Conservation (phyloP, 2,888 invertebrate genomes). For the Ornithoptera priamus region DNA sequence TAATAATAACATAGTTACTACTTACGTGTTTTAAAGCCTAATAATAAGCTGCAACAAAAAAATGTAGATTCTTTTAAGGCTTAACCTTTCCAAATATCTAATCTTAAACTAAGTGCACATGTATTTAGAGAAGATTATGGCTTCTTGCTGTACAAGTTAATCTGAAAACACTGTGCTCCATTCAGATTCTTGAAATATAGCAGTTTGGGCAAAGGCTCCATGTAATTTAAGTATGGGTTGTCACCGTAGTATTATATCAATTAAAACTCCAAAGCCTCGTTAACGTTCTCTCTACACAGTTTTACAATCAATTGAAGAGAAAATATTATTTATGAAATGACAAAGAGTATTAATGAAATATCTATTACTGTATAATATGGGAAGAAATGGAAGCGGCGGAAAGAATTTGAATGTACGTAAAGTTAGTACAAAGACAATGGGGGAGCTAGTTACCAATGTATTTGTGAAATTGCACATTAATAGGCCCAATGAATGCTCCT, state of each 20-base stretch:
- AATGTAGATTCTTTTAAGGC: conserved; percentile 70
- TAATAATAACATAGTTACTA: conserved; percentile 54
- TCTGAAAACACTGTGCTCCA: conserved; percentile 6
- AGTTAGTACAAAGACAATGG: conserved; percentile 68
- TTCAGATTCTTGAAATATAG: background rate
- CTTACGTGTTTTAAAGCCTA: conserved; percentile 73
- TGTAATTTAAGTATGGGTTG: conserved; percentile 59
- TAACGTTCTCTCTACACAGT: conserved; percentile 52
- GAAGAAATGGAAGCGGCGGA: conserved; percentile 55
- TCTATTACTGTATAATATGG: conserved; percentile 50
- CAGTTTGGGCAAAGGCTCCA: conserved; percentile 48
- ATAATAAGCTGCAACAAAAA: conserved; percentile 70
- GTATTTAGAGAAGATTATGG: conserved; percentile 67
- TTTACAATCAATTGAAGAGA: conserved; percentile 60
- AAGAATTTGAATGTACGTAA: conserved; percentile 38
- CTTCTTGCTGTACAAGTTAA: conserved; percentile 60
- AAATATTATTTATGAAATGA: conserved; percentile 77
- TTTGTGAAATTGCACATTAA: conserved; percentile 37
- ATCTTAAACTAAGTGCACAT: conserved; percentile 75
- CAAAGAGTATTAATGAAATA: conserved; percentile 70
- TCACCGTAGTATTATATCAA: conserved; percentile 65
- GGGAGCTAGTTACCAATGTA: conserved; percentile 72
- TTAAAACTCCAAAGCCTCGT: conserved; percentile 36
- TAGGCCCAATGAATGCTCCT: too few relatives aligned
- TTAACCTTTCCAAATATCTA: conserved; percentile 74